phyloP scores from a whole-genome alignment of 1,140 invertebrate genomes.

The Nasonia giraulti region DNA sequence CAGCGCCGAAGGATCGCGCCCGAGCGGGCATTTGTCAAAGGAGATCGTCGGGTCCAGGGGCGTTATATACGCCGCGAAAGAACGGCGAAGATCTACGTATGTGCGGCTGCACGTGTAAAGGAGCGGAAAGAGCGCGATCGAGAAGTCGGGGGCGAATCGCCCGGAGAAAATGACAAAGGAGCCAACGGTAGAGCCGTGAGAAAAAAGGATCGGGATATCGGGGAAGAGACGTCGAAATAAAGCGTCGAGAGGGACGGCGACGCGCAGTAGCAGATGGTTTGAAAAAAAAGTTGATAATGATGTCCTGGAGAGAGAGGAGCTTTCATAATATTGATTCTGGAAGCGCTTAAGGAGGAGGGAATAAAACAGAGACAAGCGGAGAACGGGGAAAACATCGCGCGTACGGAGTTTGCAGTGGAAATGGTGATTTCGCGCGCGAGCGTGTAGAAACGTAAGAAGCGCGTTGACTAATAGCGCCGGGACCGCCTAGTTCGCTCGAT shows the following conservation, averaged over 20 bases:
- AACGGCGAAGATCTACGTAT: neutral
- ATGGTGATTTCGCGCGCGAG: constrained; percentile 18
- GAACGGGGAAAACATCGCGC: neutral
- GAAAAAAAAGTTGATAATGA: neutral
- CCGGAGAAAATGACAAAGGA: neutral
- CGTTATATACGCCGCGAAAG: neutral
- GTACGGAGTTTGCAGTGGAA: neutral
- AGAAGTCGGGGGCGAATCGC: neutral
- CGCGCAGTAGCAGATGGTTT: neutral
- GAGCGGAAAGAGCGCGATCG: neutral
- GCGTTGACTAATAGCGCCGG: constrained; percentile 62
- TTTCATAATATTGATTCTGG: neutral
- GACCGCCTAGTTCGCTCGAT: constrained; percentile 57
- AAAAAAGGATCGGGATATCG: neutral
- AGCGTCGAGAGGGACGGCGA: neutral
- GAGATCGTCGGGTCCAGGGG: constrained; percentile 20
- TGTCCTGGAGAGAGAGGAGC: neutral
- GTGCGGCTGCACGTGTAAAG: neutral
- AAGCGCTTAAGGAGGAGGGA: constrained; percentile 52
- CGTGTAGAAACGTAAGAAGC: constrained; percentile 45
- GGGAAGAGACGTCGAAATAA: neutral
- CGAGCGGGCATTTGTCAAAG: constrained; percentile 1
- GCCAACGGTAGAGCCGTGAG: neutral
- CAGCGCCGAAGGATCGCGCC: neutral
- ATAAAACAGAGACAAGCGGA: neutral